Base-by-base conservation (phyloP, 2,797 vertebrate species). In the Pangasius djambal region DNA sequence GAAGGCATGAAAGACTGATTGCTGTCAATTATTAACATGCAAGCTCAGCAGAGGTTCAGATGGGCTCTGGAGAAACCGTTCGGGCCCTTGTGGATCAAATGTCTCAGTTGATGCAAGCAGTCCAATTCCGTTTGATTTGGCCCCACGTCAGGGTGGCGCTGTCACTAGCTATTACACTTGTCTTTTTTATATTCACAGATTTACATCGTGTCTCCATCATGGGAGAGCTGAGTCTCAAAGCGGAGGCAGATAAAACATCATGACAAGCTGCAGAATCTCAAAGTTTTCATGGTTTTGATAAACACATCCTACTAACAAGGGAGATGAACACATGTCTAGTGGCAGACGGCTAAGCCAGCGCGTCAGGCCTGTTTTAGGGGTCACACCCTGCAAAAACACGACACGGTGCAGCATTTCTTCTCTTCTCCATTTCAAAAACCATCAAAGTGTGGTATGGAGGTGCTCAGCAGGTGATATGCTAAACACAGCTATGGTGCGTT, bases 61-160 rank as follows among this genome's bases (percentile, higher is more conserved):
- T 91, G 92, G 94, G 94, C 94, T 95, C 94, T 93, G 88, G 94
- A 95, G 95, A 95, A 93, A 90, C 93, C 40, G 9, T 18, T 18
- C 1, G 15, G 1, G 40, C 59, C 25, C 37, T 83, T 57, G 93
- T 92, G 91, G 94, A 95, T 95, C 96, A 95, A 94, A 95, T 94
- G 92, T 93, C 67, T 92, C 91, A 92, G 93, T 93, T 95, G 94
- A 96, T 96, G 95, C 95, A 96, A 96, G 94, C 94, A 94, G 94
- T 93, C 94, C 91, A 86, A 96, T 95, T 95, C 95, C 94, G 94
- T 97, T 96, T 96, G 95, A 96, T 95, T 48, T 44, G 92, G 94
- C 94, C 95, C 78, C 94, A 90, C 94, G 95, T 93, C 93, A 94
- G 95, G 94, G 94, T 90, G 77, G 88, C 93, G 93, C 95, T 96